Percentiles rank a stretch among this genome's conserved stretches.
Evolutionary conservation across 2,888 invertebrate species (phyloP).

Genomic region (Caenorhabditis imperialis): DNA sequence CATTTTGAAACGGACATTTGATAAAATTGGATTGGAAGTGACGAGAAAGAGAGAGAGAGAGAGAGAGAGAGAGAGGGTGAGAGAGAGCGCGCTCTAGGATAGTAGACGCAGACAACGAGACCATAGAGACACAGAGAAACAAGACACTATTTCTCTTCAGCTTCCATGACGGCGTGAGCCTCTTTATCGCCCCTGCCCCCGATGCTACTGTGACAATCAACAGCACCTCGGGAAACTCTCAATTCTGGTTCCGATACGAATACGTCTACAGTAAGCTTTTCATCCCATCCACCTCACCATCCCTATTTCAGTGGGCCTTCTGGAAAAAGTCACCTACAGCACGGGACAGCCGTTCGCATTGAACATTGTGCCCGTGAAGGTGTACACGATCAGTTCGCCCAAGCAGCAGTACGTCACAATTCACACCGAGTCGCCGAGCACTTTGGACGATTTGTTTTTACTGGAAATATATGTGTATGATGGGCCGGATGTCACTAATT

Average conservation of each 20-base stretch:
- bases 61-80: too few relatives aligned
- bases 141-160: too few relatives aligned
- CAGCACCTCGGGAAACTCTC: background rate
- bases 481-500: slow-evolving; percentile 10
- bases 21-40: too few relatives aligned
- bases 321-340: background rate
- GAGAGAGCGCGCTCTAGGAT: too few relatives aligned
- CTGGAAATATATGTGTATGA: slow-evolving; percentile 15
- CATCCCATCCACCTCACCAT: too few relatives aligned
- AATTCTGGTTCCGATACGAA: slow-evolving; percentile 25
- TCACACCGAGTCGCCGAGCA: background rate
- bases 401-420: slow-evolving; percentile 5
- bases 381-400: slow-evolving; percentile 1
- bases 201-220: background rate
- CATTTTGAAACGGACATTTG: too few relatives aligned
- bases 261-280: background rate
- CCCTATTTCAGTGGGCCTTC: too few relatives aligned
- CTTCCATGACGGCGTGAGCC: too few relatives aligned
- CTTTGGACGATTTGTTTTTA: background rate
- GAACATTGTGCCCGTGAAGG: background rate
- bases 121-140: too few relatives aligned
- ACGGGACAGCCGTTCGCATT: slow-evolving; percentile 1
- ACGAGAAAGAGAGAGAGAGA: too few relatives aligned
- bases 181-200: slow-evolving; percentile 6
- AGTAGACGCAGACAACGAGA: too few relatives aligned